Evolutionary conservation across 2,113 vertebrate species (phyloP).

Genomic region (Addax nasomaculatus): DNA sequence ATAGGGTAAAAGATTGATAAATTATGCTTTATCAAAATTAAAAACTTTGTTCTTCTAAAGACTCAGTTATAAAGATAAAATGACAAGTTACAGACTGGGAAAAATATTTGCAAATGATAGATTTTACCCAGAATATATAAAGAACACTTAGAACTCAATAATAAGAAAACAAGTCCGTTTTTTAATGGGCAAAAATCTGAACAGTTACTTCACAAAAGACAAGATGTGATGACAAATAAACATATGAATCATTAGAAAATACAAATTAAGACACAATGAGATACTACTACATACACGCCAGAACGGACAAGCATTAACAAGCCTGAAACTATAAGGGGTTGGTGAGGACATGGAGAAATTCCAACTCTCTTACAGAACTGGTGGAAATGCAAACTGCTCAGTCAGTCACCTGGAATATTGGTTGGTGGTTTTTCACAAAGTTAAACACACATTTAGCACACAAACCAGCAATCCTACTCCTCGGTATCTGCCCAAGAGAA

Average conservation of each 20-base stretch:
- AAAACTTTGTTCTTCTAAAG: neutral
- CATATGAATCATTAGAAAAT: neutral
- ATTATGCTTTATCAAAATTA: neutral
- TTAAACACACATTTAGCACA: neutral
- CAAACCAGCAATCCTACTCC: neutral
- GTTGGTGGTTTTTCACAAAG: neutral
- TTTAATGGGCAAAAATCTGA: neutral
- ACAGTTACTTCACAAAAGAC: neutral
- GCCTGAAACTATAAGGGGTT: neutral
- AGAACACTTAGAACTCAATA: neutral
- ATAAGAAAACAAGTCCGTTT: neutral
- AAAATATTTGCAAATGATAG: conserved; percentile 10
- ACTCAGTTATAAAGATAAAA: conserved; percentile 24
- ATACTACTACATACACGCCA: neutral
- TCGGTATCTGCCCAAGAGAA: neutral
- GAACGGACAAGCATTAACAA: neutral
- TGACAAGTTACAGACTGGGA: neutral
- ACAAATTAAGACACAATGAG: neutral
- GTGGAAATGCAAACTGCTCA: neutral
- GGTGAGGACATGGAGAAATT: neutral
- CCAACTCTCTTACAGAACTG: neutral
- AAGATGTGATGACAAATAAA: neutral
- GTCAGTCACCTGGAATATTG: neutral
- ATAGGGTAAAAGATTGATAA: neutral
- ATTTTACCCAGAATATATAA: neutral